Evolutionary conservation across 2,113 vertebrate genomes (phyloP).

Genomic region (Platysteira castanea): DNA sequence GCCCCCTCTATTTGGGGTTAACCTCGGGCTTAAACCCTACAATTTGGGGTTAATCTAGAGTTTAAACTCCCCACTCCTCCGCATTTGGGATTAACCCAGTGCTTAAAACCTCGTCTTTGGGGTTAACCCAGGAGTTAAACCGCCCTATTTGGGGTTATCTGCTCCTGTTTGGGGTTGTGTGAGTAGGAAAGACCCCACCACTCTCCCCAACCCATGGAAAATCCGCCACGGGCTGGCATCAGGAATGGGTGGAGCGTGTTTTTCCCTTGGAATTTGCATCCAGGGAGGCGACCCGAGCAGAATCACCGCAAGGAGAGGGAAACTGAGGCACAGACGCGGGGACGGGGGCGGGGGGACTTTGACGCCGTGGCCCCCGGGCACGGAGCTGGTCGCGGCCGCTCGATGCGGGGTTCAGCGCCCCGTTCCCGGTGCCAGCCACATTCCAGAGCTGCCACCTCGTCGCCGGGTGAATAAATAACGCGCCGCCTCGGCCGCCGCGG

Average conservation of each 20-base stretch:
- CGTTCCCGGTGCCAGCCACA: not conserved
- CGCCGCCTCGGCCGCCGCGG: not conserved
- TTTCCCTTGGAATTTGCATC: not conserved
- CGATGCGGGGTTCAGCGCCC: not conserved
- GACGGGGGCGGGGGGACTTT: fast-evolving
- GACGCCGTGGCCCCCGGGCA: not conserved
- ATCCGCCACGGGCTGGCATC: fast-evolving
- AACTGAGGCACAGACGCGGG: not conserved
- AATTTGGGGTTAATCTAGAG: not conserved
- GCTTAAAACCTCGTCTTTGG: not conserved
- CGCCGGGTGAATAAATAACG: not conserved
- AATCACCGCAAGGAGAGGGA: fast-evolving
- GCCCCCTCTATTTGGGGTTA: not conserved
- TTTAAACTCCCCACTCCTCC: not conserved
- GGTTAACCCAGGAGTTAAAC: too few relatives aligned
- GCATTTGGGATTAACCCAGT: not conserved
- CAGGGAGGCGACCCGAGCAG: fast-evolving
- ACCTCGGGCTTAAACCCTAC: not conserved
- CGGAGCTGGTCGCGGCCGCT: too few relatives aligned
- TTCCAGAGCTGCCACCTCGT: not conserved
- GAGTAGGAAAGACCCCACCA: fast-evolving
- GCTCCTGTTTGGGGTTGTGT: fast-evolving
- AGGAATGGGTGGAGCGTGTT: fast-evolving
- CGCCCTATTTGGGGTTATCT: not conserved
- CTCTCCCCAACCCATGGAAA: not conserved